These are phyloP conservation scores for Thunnus albacares DNA, from an alignment of 2,797 vertebrate species.

Conservation along the genomic window DNA sequence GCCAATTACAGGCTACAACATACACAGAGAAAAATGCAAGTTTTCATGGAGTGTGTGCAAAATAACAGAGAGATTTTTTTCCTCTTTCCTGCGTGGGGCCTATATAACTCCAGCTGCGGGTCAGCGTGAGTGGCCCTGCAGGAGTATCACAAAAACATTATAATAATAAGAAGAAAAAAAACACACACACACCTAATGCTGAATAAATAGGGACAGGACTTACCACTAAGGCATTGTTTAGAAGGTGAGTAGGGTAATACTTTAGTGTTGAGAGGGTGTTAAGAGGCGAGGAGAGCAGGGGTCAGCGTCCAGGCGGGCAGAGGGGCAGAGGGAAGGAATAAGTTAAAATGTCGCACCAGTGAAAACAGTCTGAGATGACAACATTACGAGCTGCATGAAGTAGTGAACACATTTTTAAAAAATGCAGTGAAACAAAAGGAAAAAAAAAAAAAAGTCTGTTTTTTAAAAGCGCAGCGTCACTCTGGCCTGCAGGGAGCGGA, in stretches of 20 bases:
- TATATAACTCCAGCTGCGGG: conserved; percentile 32
- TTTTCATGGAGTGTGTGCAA: conserved; percentile 27
- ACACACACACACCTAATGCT: conserved; percentile 76
- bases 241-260: conserved; percentile 87
- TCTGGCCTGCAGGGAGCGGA: conserved; percentile 29
- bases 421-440: conserved; percentile 44
- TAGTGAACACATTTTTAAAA: conserved; percentile 62
- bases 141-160: conserved; percentile 38
- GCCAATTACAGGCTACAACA: neutral
- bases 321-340: conserved; percentile 85
- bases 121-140: conserved; percentile 41
- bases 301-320: conserved; percentile 85
- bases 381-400: conserved; percentile 70
- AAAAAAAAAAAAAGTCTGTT: neutral
- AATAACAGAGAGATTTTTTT: conserved; percentile 8
- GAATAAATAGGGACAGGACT: conserved; percentile 83
- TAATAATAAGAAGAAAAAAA: conserved; percentile 37
- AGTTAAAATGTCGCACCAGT: conserved; percentile 82
- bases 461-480: conserved; percentile 33
- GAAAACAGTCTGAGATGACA: conserved; percentile 76
- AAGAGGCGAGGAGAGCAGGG: conserved; percentile 84
- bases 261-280: conserved; percentile 85
- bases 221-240: conserved; percentile 89
- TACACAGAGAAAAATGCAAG: conserved; percentile 17
- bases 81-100: conserved; percentile 8